Conservation (phyloP, 2,888 invertebrate genomes). For the Pyralis farinalis region DNA sequence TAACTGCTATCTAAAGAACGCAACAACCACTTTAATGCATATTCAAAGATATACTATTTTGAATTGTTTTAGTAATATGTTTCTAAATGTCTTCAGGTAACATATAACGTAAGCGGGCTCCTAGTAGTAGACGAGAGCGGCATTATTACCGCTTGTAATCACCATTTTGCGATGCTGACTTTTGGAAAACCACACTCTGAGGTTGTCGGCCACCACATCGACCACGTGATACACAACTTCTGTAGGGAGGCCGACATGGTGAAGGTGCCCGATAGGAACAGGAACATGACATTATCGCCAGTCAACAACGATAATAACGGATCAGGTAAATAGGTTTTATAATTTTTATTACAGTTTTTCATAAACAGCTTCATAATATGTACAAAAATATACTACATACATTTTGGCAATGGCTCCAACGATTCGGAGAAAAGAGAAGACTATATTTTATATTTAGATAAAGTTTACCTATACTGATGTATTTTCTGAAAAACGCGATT, state of each 20-base stretch:
- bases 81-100: slow-evolving; percentile 53
- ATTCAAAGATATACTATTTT: too few relatives aligned
- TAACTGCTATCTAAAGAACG: too few relatives aligned
- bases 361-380: too few relatives aligned
- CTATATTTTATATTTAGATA: too few relatives aligned
- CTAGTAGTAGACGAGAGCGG: slow-evolving; percentile 83
- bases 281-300: slow-evolving; percentile 78
- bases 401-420: too few relatives aligned
- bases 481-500: too few relatives aligned
- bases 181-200: slow-evolving; percentile 83
- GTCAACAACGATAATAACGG: slow-evolving; percentile 74
- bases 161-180: slow-evolving; percentile 84
- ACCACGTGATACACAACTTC: slow-evolving; percentile 82
- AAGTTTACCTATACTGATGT: too few relatives aligned
- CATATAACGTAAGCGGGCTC: slow-evolving; percentile 84
- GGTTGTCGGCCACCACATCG: slow-evolving; percentile 79
- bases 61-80: background rate
- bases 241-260: slow-evolving; percentile 78
- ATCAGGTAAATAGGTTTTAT: slow-evolving; percentile 50
- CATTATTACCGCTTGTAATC: slow-evolving; percentile 84
- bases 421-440: too few relatives aligned
- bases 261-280: slow-evolving; percentile 57
- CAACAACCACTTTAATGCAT: too few relatives aligned
- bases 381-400: too few relatives aligned
- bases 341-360: too few relatives aligned